These are phyloP conservation scores for Taenaris catops DNA, from an alignment of 2,888 invertebrate genomes.

Conservation along the genomic window DNA sequence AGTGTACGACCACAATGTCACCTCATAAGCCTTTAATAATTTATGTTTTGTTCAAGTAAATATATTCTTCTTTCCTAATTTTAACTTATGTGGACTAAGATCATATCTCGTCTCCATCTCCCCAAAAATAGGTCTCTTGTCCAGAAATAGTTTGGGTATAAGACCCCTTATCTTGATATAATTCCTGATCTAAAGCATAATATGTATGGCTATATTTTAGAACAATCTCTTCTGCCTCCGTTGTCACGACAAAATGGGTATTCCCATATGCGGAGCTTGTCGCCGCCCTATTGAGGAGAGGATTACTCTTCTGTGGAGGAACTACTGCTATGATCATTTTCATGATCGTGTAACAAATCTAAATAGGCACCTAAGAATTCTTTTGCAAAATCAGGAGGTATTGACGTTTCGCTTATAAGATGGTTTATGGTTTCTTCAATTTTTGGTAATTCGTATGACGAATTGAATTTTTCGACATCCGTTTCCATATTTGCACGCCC, in stretches of 20 bases:
- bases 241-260: constrained; percentile 99
- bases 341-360: constrained; percentile 41
- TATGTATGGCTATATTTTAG: too few species aligned
- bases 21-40: too few species aligned
- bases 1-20: too few species aligned
- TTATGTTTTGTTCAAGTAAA: too few species aligned
- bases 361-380: constrained; percentile 53
- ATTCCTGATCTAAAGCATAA: too few species aligned
- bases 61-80: too few species aligned
- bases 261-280: constrained; percentile 99
- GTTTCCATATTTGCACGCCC: constrained; percentile 23
- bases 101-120: too few species aligned
- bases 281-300: constrained; percentile 99
- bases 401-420: constrained; percentile 47
- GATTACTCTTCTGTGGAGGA: constrained; percentile 75
- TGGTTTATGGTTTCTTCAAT: constrained; percentile 53
- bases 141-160: too few species aligned
- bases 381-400: constrained; percentile 48
- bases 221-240: constrained; percentile 98
- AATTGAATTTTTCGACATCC: constrained; percentile 33
- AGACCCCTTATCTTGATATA: too few species aligned
- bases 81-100: too few species aligned
- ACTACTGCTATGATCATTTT: constrained; percentile 31
- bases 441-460: constrained; percentile 44
- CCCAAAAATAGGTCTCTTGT: too few species aligned